Base-by-base conservation (phyloP, 92 coral and sea anemone species). In the Porites rus region DNA sequence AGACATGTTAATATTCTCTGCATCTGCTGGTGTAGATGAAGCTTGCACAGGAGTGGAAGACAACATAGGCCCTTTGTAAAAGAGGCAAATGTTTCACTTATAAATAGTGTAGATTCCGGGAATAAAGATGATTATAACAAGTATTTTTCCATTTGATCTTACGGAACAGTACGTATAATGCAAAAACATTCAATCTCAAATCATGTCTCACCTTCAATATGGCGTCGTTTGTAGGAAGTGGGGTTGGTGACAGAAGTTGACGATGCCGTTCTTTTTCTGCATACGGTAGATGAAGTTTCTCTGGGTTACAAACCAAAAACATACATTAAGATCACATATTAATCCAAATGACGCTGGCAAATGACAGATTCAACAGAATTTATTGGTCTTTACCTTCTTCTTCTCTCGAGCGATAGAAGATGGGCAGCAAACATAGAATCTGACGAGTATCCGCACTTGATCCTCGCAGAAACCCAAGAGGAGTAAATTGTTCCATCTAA, bases 381-480 rank as follows among this genome's bases (percentile, higher is more conserved):
- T 52, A 52, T 52, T 22, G 10, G 58, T 52, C 7, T 10, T 52
- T 52, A 10, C 58, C 58, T 52, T 52, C 58, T 52, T 52, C 58
- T 52, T 52, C 58, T 7, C 10, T 52, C 58, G 8, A 63, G 68
- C 19, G 58, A 71, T 3, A 69, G 74, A 25, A 69, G 74, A 69
- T 71, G 75, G 21, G 54, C 54, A 31, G 75, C 75, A 71, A 71
- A 17, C n/a, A 14, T 14, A 46, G 75, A 9, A 20, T 71, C 75
- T 6, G 54, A 12, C 16, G 54, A 8, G n/a, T 71, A 71, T 14
- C 75, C 75, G 56, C 75, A 71, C 54, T 71, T 71, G 12, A 43
- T 31, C 75, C 19, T 71, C 19, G 56, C 75, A 17, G 75, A 71
- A 38, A 71, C 54, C 75, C 75, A 71, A 14, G 75, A 71, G 18